phyloP scores from a whole-genome alignment of 2,113 vertebrate species.

The Petromus typicus region DNA sequence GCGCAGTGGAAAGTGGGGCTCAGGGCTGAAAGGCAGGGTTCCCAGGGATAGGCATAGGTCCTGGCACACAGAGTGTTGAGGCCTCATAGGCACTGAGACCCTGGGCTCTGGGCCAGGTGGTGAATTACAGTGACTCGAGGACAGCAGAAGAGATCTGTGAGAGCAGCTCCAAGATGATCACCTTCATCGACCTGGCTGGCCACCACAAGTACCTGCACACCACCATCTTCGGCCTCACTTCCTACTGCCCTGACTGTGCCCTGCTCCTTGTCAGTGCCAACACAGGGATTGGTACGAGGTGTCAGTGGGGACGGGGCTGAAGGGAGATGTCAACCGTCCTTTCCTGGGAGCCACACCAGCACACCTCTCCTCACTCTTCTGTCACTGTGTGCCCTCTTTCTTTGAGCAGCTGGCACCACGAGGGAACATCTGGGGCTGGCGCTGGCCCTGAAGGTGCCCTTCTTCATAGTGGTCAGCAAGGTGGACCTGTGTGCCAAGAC shows the following conservation, averaged over 20 bases:
- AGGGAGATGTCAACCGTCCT: neutral
- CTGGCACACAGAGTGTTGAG: constrained; percentile 54
- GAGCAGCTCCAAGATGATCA: constrained; percentile 99
- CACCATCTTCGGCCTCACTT: constrained; percentile 99
- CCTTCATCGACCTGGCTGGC: constrained; percentile 98
- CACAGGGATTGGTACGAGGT: constrained; percentile 94
- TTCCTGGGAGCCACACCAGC: neutral
- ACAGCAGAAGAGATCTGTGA: constrained; percentile 99
- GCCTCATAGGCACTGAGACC: constrained; percentile 70
- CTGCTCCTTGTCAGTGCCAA: constrained; percentile 98
- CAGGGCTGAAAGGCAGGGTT: constrained; percentile 48
- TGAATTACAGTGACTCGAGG: constrained; percentile 98
- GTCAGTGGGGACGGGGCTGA: neutral
- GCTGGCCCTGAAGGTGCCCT: constrained; percentile 98
- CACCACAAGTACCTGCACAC: constrained; percentile 99
- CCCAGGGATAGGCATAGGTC: constrained; percentile 48
- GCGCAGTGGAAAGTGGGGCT: constrained; percentile 36
- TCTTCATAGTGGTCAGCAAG: constrained; percentile 98
- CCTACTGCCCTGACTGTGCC: constrained; percentile 99
- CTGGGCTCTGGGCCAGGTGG: constrained; percentile 89
- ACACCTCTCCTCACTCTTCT: neutral
- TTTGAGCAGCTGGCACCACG: constrained; percentile 94
- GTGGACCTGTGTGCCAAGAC: constrained; percentile 95
- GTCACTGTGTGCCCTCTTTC: constrained; percentile 50
- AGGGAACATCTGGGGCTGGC: constrained; percentile 97